phyloP scores from a whole-genome alignment of 2,113 vertebrate genomes.

The Thunnus thynnus region DNA sequence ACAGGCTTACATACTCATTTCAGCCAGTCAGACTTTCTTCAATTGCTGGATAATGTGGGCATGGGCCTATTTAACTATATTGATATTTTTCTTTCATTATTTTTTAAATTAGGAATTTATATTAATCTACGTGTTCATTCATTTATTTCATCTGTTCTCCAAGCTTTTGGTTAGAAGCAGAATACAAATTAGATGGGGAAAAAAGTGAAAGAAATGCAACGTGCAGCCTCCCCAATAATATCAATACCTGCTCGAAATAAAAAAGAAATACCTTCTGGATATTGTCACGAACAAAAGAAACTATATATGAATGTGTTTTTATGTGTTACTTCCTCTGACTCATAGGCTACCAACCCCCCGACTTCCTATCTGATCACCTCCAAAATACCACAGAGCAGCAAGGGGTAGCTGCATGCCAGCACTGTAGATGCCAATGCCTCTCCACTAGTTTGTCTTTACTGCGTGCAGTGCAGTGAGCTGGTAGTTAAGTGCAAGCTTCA shows the following conservation, averaged over 20 bases:
- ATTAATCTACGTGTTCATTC: neutral
- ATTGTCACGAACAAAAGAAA: too few relatives aligned
- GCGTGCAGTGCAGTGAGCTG: neutral
- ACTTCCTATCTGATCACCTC: slow-evolving; percentile 16
- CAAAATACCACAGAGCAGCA: slow-evolving; percentile 16
- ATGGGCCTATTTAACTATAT: neutral
- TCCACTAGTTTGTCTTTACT: neutral
- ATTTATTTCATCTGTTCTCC: neutral
- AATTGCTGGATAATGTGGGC: neutral
- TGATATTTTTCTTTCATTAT: neutral
- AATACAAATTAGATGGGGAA: neutral
- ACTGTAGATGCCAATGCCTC: neutral
- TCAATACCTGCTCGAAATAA: neutral
- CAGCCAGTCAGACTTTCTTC: neutral
- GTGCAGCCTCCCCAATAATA: neutral
- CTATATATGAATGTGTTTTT: neutral
- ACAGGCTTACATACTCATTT: neutral
- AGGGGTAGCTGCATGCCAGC: neutral
- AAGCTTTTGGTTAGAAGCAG: neutral
- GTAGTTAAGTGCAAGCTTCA: neutral
- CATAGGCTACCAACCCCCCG: neutral
- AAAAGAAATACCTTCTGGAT: neutral
- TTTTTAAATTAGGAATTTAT: neutral
- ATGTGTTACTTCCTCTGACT: slow-evolving; percentile 13
- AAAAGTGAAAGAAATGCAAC: neutral